Percentiles rank a stretch among this genome's conserved stretches.
Conservation (phyloP, 2,113 vertebrate species). For the Centropus bengalensis region DNA sequence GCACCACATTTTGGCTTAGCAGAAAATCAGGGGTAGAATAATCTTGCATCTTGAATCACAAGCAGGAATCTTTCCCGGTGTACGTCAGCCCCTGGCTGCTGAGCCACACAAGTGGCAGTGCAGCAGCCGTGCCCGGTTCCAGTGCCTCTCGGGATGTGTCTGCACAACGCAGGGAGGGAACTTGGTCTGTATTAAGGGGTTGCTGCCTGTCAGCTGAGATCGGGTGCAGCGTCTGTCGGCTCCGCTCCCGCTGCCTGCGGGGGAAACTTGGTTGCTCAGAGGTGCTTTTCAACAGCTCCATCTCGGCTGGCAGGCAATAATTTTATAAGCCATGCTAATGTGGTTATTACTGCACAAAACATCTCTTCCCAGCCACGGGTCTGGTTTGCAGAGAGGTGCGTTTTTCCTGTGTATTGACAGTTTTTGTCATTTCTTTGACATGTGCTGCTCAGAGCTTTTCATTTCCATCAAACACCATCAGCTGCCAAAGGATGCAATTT, state of each 20-base stretch:
- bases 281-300: not conserved
- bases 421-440: not conserved
- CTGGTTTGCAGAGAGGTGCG: not conserved
- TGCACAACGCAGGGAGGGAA: not conserved
- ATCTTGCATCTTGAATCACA: not conserved
- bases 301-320: not conserved
- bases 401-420: not conserved
- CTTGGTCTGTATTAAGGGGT: not conserved
- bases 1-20: not conserved
- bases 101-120: not conserved
- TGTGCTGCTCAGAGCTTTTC: not conserved
- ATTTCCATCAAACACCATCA: not conserved
- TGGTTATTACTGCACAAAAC: not conserved
- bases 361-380: not conserved
- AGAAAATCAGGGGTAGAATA: not conserved
- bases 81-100: not conserved
- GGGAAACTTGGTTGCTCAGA: not conserved
- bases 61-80: not conserved
- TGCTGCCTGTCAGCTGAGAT: not conserved
- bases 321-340: not conserved
- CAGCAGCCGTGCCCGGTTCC: rapidly evolving
- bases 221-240: not conserved
- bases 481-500: not conserved
- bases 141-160: not conserved
- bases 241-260: not conserved